Conservation (phyloP, 1,140 invertebrate genomes). For the Caenorhabditis brenneri region DNA sequence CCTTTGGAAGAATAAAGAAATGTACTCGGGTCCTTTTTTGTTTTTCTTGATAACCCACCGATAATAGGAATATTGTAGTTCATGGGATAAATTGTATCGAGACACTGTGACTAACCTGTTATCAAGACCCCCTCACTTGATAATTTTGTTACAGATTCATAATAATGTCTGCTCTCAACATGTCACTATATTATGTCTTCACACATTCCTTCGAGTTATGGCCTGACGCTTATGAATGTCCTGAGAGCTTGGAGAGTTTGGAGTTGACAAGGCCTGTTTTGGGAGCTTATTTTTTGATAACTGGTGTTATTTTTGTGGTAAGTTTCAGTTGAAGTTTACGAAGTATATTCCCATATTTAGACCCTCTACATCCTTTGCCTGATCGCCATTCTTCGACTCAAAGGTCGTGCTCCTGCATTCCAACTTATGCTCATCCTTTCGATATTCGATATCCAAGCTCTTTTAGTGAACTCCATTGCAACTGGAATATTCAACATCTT, state of each 20-base stretch:
- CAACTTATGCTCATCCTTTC: slow-evolving; percentile 7
- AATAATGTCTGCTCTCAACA: background rate
- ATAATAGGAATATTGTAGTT: no score
- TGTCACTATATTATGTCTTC: background rate
- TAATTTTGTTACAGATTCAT: no score
- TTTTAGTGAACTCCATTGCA: background rate
- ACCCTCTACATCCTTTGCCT: slow-evolving; percentile 79
- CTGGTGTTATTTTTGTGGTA: background rate
- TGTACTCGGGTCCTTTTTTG: no score
- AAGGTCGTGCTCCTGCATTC: background rate
- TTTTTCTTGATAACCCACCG: no score
- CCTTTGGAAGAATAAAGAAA: no score
- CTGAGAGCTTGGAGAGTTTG: background rate
- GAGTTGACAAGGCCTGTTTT: background rate
- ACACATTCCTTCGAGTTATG: background rate
- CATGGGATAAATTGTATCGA: no score
- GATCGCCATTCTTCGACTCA: background rate
- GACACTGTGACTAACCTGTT: no score
- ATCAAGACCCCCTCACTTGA: no score
- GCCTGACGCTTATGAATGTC: background rate
- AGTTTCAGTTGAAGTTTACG: no score
- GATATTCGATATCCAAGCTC: slow-evolving; percentile 20
- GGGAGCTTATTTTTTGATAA: background rate
- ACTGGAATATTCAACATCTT: background rate
- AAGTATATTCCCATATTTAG: slow-evolving; percentile 67